These are phyloP conservation scores for Falco berigora DNA, from an alignment of 2,797 vertebrate species.

Conservation along the genomic window DNA sequence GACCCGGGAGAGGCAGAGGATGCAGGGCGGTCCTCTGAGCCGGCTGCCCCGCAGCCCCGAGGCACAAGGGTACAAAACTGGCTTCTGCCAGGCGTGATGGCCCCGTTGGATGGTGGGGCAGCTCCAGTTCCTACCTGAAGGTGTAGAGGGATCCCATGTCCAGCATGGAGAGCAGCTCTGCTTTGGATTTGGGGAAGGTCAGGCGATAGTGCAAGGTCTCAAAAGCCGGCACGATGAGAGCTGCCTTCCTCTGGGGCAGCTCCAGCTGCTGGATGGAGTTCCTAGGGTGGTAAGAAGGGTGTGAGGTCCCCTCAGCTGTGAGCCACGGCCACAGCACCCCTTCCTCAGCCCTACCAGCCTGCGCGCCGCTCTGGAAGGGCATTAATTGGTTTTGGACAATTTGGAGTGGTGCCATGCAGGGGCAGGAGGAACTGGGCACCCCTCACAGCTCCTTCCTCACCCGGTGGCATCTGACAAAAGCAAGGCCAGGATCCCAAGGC, in stretches of 20 bases:
- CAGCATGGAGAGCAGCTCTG: constrained; percentile 92
- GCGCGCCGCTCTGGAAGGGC: not conserved
- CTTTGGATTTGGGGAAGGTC: constrained; percentile 93
- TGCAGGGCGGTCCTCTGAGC: not conserved
- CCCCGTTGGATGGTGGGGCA: rapidly evolving
- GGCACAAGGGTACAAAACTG: not conserved
- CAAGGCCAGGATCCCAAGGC: not conserved
- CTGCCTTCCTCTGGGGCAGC: constrained; percentile 82
- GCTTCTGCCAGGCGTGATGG: not conserved
- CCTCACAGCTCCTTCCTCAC: not conserved
- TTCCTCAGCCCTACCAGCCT: not conserved
- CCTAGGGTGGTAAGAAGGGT: constrained; percentile 55
- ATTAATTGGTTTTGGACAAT: not conserved
- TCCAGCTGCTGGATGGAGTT: constrained; percentile 85
- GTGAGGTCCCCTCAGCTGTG: not conserved
- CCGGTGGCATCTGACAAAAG: not conserved
- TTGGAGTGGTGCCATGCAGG: not conserved
- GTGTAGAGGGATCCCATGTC: constrained; percentile 91
- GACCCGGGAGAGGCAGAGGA: not conserved
- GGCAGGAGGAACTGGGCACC: not conserved
- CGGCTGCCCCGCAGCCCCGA: not conserved
- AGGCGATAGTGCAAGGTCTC: constrained; percentile 91
- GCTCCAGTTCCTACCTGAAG: constrained; percentile 82
- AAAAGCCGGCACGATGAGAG: constrained; percentile 92
- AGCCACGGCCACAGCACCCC: not conserved